Percentiles rank a stretch among this genome's conserved stretches.
phyloP scores from a whole-genome alignment of 2,888 invertebrate species.

The Acrobasis repandana region DNA sequence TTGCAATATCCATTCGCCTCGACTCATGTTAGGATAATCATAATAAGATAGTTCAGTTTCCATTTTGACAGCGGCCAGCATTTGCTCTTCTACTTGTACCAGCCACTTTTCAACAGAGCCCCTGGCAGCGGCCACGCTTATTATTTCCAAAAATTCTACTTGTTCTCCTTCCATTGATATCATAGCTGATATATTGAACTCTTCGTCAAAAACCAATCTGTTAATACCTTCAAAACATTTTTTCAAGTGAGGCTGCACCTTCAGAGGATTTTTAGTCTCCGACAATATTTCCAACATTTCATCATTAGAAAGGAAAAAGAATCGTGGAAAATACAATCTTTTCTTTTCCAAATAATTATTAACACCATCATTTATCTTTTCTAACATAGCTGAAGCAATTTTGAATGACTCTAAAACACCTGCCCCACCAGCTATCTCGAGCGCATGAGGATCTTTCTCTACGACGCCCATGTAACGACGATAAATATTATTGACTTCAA shows the following conservation, averaged over 20 bases:
- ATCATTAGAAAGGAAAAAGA: constrained; percentile 95
- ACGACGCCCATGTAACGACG: constrained; percentile 85
- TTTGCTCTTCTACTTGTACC: constrained; percentile 90
- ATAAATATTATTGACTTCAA: constrained; percentile 87
- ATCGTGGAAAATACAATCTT: constrained; percentile 91
- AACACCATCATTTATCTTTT: constrained; percentile 92
- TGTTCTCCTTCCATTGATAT: constrained; percentile 90
- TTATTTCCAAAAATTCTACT: constrained; percentile 83
- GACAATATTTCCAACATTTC: constrained; percentile 95
- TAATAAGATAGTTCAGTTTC: constrained; percentile 86
- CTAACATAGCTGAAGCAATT: constrained; percentile 86
- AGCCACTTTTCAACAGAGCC: constrained; percentile 95
- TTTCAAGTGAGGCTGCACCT: constrained; percentile 93
- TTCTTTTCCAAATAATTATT: constrained; percentile 93
- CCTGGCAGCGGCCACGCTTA: constrained; percentile 87
- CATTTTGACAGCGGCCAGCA: constrained; percentile 88
- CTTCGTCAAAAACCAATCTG: constrained; percentile 87
- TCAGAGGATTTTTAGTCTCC: constrained; percentile 92
- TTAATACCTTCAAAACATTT: constrained; percentile 95
- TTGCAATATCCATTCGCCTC: constrained; percentile 87
- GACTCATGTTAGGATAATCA: constrained; percentile 81
- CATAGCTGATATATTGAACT: constrained; percentile 89
- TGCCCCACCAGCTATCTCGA: constrained; percentile 85
- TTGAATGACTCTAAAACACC: constrained; percentile 88
- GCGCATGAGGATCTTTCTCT: constrained; percentile 84